Percentiles rank a stretch among this genome's conserved stretches.
phyloP scores from a whole-genome alignment of 2,113 vertebrate genomes.

The Arenaria interpres region DNA sequence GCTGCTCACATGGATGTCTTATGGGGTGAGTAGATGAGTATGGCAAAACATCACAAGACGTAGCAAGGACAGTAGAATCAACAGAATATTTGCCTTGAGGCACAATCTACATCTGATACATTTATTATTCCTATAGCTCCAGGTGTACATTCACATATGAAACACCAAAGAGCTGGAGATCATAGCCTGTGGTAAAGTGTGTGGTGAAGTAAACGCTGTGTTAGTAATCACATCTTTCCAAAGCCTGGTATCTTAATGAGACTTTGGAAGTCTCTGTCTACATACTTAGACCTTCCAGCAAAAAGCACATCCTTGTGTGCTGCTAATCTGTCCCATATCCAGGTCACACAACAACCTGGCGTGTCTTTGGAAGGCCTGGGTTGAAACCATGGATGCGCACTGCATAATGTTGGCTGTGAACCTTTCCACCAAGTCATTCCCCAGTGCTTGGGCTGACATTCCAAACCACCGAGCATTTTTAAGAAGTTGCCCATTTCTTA shows the following conservation, averaged over 20 bases:
- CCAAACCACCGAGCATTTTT: background rate
- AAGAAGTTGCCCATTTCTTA: background rate
- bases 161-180: background rate
- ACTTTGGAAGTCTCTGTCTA: background rate
- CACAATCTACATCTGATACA: background rate
- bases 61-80: background rate
- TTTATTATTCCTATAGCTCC: background rate
- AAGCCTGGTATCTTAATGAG: background rate
- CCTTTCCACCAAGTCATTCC: background rate
- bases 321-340: background rate
- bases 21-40: background rate
- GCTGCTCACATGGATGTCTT: constrained; percentile 40
- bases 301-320: background rate
- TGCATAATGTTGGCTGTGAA: background rate
- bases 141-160: background rate
- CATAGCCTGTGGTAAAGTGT: background rate
- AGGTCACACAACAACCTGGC: background rate
- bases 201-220: background rate
- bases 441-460: background rate
- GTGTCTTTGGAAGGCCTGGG: background rate
- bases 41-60: background rate
- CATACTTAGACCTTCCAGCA: background rate
- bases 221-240: background rate
- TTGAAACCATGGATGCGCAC: background rate
- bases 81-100: background rate